phyloP scores from a whole-genome alignment of 2,113 vertebrate genomes.

The Myiozetetes cayanensis region DNA sequence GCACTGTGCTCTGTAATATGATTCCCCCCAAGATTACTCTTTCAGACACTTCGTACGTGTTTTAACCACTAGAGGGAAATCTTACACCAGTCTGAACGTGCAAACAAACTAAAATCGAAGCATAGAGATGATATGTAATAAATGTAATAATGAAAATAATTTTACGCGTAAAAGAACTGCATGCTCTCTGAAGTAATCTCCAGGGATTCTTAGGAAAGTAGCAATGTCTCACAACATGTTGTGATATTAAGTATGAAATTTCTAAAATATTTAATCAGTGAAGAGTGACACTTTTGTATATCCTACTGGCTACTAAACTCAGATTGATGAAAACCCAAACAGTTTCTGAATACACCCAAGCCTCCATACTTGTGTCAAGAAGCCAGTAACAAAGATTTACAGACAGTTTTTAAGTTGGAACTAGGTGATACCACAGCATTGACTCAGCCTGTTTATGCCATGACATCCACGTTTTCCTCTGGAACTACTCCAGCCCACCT shows the following conservation, averaged over 20 bases:
- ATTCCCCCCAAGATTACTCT: accelerated
- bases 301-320: neutral
- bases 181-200: neutral
- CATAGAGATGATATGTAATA: accelerated
- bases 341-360: neutral
- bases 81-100: neutral
- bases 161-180: accelerated
- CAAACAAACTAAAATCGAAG: neutral
- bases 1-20: neutral
- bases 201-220: neutral
- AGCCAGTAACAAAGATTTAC: neutral
- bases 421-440: no score
- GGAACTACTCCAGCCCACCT: neutral
- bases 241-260: neutral
- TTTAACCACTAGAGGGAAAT: conserved; percentile 33
- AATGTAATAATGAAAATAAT: neutral
- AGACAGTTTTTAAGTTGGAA: neutral
- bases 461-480: neutral
- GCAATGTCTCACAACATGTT: neutral
- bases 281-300: neutral
- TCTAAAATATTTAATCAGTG: neutral
- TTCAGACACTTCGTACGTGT: accelerated
- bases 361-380: accelerated
- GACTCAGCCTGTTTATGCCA: neutral
- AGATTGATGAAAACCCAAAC: neutral